phyloP scores from a whole-genome alignment of 2,113 vertebrate genomes.

The Cochlearius cochlearius region DNA sequence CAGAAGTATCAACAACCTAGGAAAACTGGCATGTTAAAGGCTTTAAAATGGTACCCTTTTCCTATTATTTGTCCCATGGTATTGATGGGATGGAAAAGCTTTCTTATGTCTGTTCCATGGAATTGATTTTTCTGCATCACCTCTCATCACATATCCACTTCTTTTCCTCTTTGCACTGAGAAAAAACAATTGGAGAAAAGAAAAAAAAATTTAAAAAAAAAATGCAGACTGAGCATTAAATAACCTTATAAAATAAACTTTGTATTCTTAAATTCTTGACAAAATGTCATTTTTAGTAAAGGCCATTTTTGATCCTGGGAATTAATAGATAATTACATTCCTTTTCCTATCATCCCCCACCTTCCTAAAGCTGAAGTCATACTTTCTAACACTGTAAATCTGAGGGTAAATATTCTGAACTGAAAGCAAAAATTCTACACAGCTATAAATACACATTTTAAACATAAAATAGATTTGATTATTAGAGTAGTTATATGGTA shows the following conservation, averaged over 20 bases:
- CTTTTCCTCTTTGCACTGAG: background rate
- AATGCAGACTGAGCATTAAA: background rate
- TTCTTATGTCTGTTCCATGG: background rate
- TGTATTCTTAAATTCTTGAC: background rate
- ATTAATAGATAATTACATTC: background rate
- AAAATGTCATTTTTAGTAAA: background rate
- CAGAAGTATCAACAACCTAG: background rate
- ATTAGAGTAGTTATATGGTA: background rate
- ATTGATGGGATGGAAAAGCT: background rate
- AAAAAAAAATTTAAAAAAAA: background rate
- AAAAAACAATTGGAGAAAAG: background rate
- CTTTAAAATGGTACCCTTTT: background rate
- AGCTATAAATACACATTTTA: background rate
- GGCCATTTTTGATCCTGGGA: background rate
- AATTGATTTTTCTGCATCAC: background rate
- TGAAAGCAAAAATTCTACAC: background rate
- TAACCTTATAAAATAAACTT: background rate
- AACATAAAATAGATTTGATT: background rate
- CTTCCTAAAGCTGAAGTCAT: background rate
- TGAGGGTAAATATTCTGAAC: background rate
- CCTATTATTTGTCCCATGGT: background rate
- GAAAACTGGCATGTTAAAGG: background rate
- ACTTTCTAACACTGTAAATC: background rate
- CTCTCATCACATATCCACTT: background rate
- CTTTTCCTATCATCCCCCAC: background rate